Base-by-base conservation (phyloP, 2,113 vertebrate genomes). In the Lepidothrix coronata region DNA sequence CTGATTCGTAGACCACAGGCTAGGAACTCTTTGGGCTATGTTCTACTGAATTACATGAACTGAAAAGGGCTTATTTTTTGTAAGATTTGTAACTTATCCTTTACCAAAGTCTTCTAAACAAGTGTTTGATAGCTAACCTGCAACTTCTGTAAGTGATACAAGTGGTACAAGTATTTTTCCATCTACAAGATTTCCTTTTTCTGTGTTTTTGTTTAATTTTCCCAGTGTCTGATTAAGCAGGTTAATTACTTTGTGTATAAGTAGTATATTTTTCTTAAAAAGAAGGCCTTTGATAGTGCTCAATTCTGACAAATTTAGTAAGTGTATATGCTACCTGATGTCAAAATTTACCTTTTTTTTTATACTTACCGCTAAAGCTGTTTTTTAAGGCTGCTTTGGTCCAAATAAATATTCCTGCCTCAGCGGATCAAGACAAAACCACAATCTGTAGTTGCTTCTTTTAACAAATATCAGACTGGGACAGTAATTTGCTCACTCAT, bases 381-480 rank as follows among this genome's bases (percentile, higher is more conserved):
- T 1, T 52, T 96, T 95, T 93, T 84, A 76, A 68, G 41, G 52
- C 37, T 89, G 44, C 30, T 81, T 86, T 67, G 86, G 48, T 41
- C 43, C 68, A 84, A 87, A 84, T 83, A 92, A 91, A 78, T 95
- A 89, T 86, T 92, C 27, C 48, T 62, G 59, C 46, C 82, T 68
- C 78, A 78, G 17, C 44, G 68, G 52, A 95, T 95, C 80, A 89
- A 89, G 81, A 67, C 68, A 91, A 95, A 95, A 44, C 86, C 76
- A 67, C 57, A 91, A 81, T 92, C 89, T 87, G 25, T 27, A 81
- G 68, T 67, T 84, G 30, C 76, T 92, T 95, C 51, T 89, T 89
- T 81, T 72, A 89, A 74, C 44, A 87, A 87, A 89, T 84, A 78
- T 44, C 76, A 52, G 39, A 37, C 6, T 68, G 48, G 48, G 52